Conservation (phyloP, 2,797 vertebrate genomes). For the Rhynchotus rufescens region DNA sequence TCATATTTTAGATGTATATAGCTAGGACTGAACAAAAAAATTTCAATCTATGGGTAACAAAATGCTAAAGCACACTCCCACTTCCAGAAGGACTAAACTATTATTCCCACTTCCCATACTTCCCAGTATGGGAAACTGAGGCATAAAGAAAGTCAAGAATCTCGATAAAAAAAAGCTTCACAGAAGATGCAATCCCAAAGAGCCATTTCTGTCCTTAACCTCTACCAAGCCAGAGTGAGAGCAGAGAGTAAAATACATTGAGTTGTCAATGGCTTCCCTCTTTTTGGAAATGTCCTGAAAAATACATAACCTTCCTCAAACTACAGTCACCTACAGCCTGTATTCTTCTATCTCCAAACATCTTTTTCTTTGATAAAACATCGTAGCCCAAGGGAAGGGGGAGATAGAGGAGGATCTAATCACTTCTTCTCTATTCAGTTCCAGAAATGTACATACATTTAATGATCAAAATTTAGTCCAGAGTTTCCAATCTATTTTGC, state of each 20-base stretch:
- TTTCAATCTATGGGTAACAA: neutral
- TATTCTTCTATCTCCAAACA: neutral
- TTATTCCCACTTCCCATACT: neutral
- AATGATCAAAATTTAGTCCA: constrained; percentile 25
- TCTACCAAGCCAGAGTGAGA: too few species aligned
- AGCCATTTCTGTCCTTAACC: neutral
- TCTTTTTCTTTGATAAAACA: neutral
- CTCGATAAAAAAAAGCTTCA: neutral
- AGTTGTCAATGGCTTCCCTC: accelerated
- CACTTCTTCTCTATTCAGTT: neutral
- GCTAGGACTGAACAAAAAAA: too few species aligned
- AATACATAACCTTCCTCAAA: neutral
- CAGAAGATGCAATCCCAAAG: neutral
- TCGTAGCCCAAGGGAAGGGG: neutral
- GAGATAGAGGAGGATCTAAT: neutral
- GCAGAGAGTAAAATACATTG: neutral
- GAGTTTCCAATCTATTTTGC: constrained; percentile 16
- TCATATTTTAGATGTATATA: neutral
- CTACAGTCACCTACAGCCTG: neutral
- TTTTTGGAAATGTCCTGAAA: neutral
- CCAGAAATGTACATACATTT: neutral
- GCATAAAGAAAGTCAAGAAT: neutral
- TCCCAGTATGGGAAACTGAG: neutral
- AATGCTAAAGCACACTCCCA: neutral
- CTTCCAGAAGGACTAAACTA: neutral